Evolutionary conservation across 2,888 invertebrate species (phyloP).

Genomic region (Apoderus coryli): DNA sequence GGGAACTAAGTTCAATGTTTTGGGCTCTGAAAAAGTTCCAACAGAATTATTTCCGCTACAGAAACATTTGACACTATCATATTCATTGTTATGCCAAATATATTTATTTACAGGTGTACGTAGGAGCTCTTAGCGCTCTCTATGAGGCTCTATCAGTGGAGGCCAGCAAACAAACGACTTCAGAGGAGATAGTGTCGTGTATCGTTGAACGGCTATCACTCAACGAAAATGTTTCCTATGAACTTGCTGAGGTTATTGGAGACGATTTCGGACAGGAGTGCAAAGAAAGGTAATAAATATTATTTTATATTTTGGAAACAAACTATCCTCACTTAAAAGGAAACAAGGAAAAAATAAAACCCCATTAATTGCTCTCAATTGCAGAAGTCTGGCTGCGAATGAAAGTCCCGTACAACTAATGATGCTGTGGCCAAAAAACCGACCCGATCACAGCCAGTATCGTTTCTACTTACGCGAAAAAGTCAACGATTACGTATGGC

Average conservation of each 20-base stretch:
- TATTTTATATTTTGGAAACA: too few species aligned
- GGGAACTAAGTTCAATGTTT: too few species aligned
- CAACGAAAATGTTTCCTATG: slow-evolving; percentile 51
- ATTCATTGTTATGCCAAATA: too few species aligned
- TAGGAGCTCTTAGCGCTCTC: slow-evolving; percentile 73
- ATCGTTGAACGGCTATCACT: slow-evolving; percentile 62
- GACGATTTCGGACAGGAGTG: slow-evolving; percentile 79
- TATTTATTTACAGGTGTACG: slow-evolving; percentile 57
- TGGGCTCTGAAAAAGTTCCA: too few species aligned
- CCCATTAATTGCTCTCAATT: too few species aligned
- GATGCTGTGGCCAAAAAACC: slow-evolving; percentile 64
- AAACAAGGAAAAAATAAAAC: too few species aligned
- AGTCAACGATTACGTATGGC: slow-evolving; percentile 71
- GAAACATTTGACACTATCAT: slow-evolving; percentile 41
- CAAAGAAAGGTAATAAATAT: too few species aligned
- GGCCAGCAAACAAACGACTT: slow-evolving; percentile 82
- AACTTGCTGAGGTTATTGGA: slow-evolving; percentile 68
- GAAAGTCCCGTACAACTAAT: slow-evolving; percentile 73
- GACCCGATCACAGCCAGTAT: slow-evolving; percentile 39
- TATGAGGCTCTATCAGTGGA: slow-evolving; percentile 84
- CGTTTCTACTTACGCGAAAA: slow-evolving; percentile 81
- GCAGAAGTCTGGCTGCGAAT: slow-evolving; percentile 65
- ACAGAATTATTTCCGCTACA: slow-evolving; percentile 23
- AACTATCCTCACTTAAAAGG: too few species aligned
- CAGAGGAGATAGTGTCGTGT: slow-evolving; percentile 81